These are phyloP conservation scores for Caenorhabditis sp. DNA, from an alignment of 2,888 invertebrate species.

Conservation along the genomic window DNA sequence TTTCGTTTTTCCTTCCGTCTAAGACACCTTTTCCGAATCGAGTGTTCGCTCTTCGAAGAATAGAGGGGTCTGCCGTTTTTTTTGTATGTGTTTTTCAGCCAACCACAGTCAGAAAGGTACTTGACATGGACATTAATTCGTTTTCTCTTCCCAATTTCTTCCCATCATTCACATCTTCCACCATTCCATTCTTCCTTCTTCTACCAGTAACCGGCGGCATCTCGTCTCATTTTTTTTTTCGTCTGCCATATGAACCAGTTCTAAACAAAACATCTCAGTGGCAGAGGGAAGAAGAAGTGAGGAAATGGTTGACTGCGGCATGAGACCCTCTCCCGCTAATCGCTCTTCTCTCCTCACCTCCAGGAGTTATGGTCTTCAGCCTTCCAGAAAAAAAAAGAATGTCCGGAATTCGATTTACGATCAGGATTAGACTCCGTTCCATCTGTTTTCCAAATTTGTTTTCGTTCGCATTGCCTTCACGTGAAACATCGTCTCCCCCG, in stretches of 20 bases:
- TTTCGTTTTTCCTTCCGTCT: constrained; percentile 15
- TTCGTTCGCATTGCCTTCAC: constrained; percentile 32
- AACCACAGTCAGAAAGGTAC: constrained; percentile 35
- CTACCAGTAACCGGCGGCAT: constrained; percentile 53
- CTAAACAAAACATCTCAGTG: constrained; percentile 59
- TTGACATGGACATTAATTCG: constrained; percentile 54
- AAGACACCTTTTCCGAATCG: constrained; percentile 29
- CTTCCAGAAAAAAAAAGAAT: constrained; percentile 14
- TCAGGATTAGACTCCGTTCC: constrained; percentile 6
- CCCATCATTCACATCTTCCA: constrained; percentile 8
- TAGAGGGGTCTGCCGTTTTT: constrained; percentile 2
- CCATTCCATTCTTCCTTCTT: constrained; percentile 2
- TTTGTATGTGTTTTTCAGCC: constrained; percentile 37
- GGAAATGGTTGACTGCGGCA: constrained; percentile 46
- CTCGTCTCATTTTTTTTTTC: constrained; percentile 23
- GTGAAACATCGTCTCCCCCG: constrained; percentile 40
- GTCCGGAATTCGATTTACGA: constrained; percentile 25
- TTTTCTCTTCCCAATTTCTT: constrained; percentile 26
- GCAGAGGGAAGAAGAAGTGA: constrained; percentile 38
- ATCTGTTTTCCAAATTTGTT: constrained; percentile 40
- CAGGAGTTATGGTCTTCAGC: constrained; percentile 12
- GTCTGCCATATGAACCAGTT: constrained; percentile 53
- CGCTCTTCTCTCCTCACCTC: constrained; percentile 31
- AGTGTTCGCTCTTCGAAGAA: constrained; percentile 17
- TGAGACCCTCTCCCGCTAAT: constrained; percentile 34